Conservation (phyloP, 2,888 invertebrate genomes). For the Acrobasis consociella region DNA sequence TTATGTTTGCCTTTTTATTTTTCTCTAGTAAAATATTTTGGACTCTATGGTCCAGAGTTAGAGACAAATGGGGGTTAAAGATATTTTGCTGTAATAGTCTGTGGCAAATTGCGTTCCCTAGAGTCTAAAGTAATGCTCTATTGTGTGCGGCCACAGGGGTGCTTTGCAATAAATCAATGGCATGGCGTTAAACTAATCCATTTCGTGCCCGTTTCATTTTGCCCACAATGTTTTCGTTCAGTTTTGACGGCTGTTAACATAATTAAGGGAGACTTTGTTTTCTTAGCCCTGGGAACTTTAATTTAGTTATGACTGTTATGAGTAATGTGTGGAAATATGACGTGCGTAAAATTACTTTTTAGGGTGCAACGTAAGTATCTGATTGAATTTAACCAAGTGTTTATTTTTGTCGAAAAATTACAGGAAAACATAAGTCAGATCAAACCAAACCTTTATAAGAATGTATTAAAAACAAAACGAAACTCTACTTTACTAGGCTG, state of each 20-base stretch:
- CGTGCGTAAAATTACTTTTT: too few species aligned
- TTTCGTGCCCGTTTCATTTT: conserved; percentile 51
- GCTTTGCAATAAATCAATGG: conserved; percentile 58
- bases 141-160: conserved; percentile 42
- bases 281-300: neutral
- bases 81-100: conserved; percentile 5
- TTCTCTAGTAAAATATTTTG: conserved; percentile 15
- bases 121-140: conserved; percentile 24
- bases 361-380: too few species aligned
- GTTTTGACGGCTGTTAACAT: conserved; percentile 38
- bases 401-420: too few species aligned
- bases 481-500: too few species aligned
- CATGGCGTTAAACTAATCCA: conserved; percentile 56
- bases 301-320: neutral
- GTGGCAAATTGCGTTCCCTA: conserved; percentile 35
- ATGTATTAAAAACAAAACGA: too few species aligned
- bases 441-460: too few species aligned
- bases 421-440: too few species aligned
- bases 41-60: conserved; percentile 17
- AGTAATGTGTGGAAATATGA: neutral
- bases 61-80: neutral
- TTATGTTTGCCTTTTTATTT: conserved; percentile 18
- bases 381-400: too few species aligned
- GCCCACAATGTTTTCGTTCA: conserved; percentile 48
- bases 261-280: conserved; percentile 30